phyloP scores from a whole-genome alignment of 2,797 vertebrate genomes.

The Syngnathus acus region DNA sequence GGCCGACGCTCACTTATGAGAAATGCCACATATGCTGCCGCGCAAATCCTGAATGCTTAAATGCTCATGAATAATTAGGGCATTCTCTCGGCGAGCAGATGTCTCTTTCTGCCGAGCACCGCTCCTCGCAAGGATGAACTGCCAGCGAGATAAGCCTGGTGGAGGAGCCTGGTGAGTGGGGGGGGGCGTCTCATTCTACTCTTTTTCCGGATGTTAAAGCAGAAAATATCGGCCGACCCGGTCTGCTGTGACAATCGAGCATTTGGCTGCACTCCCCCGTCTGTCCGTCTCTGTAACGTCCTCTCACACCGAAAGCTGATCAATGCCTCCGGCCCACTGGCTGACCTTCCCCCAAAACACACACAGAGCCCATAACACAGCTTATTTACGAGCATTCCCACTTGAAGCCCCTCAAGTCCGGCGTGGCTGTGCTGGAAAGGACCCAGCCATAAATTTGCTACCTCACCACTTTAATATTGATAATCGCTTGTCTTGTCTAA shows the following conservation, averaged over 20 bases:
- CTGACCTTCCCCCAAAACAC: conserved; percentile 42
- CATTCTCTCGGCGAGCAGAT: conserved; percentile 73
- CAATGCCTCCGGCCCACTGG: conserved; percentile 30
- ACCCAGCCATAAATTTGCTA: conserved; percentile 58
- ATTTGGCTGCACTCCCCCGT: conserved; percentile 39
- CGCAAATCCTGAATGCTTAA: conserved; percentile 73
- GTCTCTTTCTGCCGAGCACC: conserved; percentile 67
- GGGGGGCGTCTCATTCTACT: background rate
- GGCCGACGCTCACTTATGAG: conserved; percentile 57
- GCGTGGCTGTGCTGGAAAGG: conserved; percentile 22
- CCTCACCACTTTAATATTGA: conserved; percentile 61
- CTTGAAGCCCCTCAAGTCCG: conserved; percentile 43
- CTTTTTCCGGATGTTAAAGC: conserved; percentile 22
- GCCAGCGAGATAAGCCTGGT: conserved; percentile 53
- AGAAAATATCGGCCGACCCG: conserved; percentile 29
- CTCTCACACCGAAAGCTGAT: conserved; percentile 32
- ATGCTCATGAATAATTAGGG: conserved; percentile 80
- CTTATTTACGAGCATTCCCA: conserved; percentile 52
- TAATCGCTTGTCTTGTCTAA: conserved; percentile 54
- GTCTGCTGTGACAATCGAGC: conserved; percentile 46
- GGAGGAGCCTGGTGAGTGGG: conserved; percentile 24
- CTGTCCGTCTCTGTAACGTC: conserved; percentile 33
- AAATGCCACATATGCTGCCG: conserved; percentile 70
- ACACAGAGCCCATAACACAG: conserved; percentile 28
- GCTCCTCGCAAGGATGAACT: conserved; percentile 58